phyloP scores from a whole-genome alignment of 1,140 invertebrate species.

The Idris sp. region DNA sequence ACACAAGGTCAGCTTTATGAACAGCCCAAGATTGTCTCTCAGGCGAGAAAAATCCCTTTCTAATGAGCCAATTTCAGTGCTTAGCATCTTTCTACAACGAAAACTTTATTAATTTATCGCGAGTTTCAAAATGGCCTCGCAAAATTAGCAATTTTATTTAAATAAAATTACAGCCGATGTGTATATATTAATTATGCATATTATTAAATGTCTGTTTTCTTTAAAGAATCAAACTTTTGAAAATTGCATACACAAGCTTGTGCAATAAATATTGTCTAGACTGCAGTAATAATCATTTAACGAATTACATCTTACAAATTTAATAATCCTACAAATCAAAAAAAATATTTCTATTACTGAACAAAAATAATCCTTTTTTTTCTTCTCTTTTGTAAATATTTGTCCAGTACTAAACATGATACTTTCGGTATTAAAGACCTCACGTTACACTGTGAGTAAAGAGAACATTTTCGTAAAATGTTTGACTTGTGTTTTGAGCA shows the following conservation, averaged over 20 bases:
- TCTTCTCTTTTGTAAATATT: too few species aligned
- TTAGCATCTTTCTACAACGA: too few species aligned
- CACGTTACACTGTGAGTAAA: conserved; percentile 11
- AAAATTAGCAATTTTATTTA: conserved; percentile 21
- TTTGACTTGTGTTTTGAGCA: too few species aligned
- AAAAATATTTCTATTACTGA: too few species aligned
- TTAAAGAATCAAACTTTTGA: conserved; percentile 10
- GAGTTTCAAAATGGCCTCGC: conserved; percentile 14
- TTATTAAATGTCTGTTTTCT: conserved; percentile 5
- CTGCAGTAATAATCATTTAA: conserved; percentile 1
- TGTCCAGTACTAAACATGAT: too few species aligned
- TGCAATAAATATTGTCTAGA: conserved; percentile 27
- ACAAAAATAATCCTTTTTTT: too few species aligned
- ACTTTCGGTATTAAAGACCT: conserved; percentile 10
- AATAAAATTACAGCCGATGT: conserved; percentile 22
- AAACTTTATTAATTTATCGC: conserved; percentile 44
- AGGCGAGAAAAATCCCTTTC: conserved; percentile 51
- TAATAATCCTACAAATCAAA: too few species aligned
- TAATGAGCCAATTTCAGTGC: conserved; percentile 59
- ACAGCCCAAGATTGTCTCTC: conserved; percentile 36
- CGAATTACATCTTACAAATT: too few species aligned
- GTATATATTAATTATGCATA: conserved; percentile 24
- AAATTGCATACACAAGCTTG: too few species aligned
- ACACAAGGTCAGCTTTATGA: conserved; percentile 50
- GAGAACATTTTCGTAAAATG: too few species aligned